Conservation (phyloP, 2,113 vertebrate genomes). For the Pithys albifrons region DNA sequence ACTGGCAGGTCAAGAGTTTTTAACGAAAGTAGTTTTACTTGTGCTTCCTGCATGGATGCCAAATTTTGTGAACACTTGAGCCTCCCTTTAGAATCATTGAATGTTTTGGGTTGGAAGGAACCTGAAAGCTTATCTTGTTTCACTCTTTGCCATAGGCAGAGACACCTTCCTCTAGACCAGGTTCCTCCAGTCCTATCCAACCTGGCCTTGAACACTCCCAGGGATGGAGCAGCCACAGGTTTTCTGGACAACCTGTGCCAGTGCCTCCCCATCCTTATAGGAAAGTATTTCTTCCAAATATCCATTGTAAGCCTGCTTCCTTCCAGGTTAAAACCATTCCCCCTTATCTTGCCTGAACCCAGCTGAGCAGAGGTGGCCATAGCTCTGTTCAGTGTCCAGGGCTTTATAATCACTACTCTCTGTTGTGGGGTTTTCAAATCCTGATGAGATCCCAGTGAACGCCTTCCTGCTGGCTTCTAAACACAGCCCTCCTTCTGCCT, state of each 20-base stretch:
- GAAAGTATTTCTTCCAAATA: neutral
- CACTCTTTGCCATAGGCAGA: neutral
- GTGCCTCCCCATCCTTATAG: fast-evolving
- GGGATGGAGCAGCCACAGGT: neutral
- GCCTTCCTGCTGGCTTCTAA: neutral
- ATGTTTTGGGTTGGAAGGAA: neutral
- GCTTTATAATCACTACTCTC: neutral
- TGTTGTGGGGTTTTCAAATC: fast-evolving
- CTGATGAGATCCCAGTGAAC: neutral
- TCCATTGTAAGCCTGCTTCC: neutral
- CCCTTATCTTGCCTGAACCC: neutral
- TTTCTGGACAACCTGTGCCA: neutral
- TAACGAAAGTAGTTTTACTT: neutral
- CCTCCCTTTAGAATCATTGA: neutral
- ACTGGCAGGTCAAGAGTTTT: neutral
- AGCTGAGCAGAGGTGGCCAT: neutral
- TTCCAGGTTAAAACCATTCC: neutral
- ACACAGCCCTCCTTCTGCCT: neutral
- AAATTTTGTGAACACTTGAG: neutral
- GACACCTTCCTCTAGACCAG: neutral
- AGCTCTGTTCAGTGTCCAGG: neutral
- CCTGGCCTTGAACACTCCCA: neutral
- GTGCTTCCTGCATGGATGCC: neutral
- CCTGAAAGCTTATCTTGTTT: neutral
- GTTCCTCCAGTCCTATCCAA: fast-evolving